Evolutionary conservation across 2,888 invertebrate species (phyloP).

Genomic region (Netelia inedita): DNA sequence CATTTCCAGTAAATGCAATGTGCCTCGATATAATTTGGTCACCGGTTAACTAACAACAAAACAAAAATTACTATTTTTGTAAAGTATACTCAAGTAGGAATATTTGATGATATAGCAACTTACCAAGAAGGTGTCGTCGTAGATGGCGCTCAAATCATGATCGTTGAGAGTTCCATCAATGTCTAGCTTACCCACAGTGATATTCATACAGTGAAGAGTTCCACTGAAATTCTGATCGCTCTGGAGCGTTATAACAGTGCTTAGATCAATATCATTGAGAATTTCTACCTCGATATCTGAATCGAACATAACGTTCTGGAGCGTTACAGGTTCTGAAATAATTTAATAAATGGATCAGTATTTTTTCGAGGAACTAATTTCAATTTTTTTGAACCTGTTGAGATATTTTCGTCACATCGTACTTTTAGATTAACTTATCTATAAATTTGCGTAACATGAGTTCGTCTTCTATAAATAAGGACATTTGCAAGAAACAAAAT

Average conservation of each 20-base stretch:
- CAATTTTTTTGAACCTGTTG: neutral
- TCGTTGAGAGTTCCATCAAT: conserved; percentile 84
- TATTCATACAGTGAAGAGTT: conserved; percentile 81
- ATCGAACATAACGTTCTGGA: conserved; percentile 84
- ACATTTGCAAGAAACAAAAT: neutral
- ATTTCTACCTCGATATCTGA: conserved; percentile 83
- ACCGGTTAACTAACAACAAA: conserved; percentile 70
- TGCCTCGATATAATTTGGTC: conserved; percentile 77
- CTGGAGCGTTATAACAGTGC: conserved; percentile 85
- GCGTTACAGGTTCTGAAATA: conserved; percentile 83
- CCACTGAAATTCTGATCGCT: conserved; percentile 85
- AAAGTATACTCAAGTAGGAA: conserved; percentile 2
- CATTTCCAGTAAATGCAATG: conserved; percentile 72
- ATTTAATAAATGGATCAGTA: neutral
- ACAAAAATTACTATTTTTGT: conserved; percentile 40
- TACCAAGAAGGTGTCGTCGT: conserved; percentile 86
- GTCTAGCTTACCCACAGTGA: conserved; percentile 76
- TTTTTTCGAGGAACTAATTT: neutral
- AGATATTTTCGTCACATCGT: no score
- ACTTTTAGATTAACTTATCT: no score
- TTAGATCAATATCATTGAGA: conserved; percentile 85
- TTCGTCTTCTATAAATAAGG: neutral
- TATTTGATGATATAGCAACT: conserved; percentile 66
- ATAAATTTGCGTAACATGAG: neutral
- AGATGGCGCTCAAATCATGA: conserved; percentile 84